phyloP scores from a whole-genome alignment of 2,797 vertebrate species.

The Phaenicophaeus curvirostris region DNA sequence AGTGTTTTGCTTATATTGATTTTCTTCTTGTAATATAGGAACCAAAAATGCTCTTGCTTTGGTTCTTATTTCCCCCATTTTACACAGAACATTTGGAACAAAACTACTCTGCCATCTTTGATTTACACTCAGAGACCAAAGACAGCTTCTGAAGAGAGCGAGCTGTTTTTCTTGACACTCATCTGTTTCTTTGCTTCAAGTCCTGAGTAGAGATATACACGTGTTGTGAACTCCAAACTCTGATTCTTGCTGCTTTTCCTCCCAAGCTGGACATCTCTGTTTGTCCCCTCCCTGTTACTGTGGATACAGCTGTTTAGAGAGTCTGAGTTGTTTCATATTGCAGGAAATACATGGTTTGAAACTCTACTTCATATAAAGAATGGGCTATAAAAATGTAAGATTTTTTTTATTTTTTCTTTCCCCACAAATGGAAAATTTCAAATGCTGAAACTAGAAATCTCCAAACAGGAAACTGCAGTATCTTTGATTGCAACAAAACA shows the following conservation, averaged over 20 bases:
- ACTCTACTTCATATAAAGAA: not conserved
- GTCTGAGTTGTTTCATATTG: not conserved
- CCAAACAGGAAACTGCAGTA: not conserved
- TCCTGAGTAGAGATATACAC: not conserved
- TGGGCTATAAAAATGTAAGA: not conserved
- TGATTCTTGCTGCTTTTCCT: not conserved
- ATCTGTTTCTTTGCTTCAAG: not conserved
- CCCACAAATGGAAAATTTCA: not conserved
- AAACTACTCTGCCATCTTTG: not conserved
- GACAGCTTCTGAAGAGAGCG: not conserved
- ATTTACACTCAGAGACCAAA: not conserved
- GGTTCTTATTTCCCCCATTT: conserved; percentile 39
- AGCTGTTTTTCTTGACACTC: not conserved
- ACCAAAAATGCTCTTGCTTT: conserved; percentile 23
- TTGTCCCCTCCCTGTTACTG: not conserved
- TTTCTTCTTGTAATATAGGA: conserved; percentile 28
- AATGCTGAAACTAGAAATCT: not conserved
- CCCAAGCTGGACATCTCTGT: not conserved
- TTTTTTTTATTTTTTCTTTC: rapidly evolving
- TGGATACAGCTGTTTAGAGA: not conserved
- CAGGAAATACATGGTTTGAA: not conserved
- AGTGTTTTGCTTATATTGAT: conserved; percentile 29
- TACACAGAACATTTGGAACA: conserved; percentile 37
- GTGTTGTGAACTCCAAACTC: not conserved
- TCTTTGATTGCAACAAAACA: not conserved